Evolutionary conservation across 1,140 invertebrate species (phyloP), one percentile per base, ranked within the genome.

Genomic region (Drosophila azteca): DNA sequence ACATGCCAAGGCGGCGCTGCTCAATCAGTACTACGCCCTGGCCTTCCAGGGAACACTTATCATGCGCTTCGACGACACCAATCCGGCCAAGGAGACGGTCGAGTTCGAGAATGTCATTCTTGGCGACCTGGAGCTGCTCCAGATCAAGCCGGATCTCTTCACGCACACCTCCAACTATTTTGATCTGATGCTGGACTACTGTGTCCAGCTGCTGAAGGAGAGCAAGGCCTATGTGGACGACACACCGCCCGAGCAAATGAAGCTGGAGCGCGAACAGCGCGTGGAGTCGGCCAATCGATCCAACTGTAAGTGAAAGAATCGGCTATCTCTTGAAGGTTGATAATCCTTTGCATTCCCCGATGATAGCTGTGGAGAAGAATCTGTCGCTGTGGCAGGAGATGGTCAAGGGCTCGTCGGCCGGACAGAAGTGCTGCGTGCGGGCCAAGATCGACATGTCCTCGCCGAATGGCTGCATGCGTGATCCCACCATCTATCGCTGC

Each of bases 401-500:
- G 99, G 95, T 97, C 78, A 94, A 95, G 66, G 99, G 97, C 0
- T 95, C 95, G 1, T 87, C 91, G n/a, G 90, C 92, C 17, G 98
- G 98, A 0, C 94, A 96, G 62, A 95, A 95, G 80, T 99, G 96
- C 90, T 99, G 97, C 92, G 97, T 99, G 0, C 94, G 99, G 63
- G 98, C 98, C 0, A 99, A 99, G 93, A 99, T 99, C 70, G 97
- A 99, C 92, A 99, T 99, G 97, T 94, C 96, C 68, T 99, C 98
- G 0, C 93, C 95, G 22, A 99, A 99, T 93, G 99, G 99, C 0
- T 99, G 98, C 89, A 93, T 99, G 94, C 93, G 99, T 45, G 99
- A 99, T 94, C 99, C 99, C n/a, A 99, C 98, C 6, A 99, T 99
- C 78, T 99, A 99, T 92, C 94, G 99, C n/a, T 99, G 98, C 92